Evolutionary conservation across 2,888 invertebrate genomes (phyloP).

Genomic region (Gonocerus acuteangulatus): DNA sequence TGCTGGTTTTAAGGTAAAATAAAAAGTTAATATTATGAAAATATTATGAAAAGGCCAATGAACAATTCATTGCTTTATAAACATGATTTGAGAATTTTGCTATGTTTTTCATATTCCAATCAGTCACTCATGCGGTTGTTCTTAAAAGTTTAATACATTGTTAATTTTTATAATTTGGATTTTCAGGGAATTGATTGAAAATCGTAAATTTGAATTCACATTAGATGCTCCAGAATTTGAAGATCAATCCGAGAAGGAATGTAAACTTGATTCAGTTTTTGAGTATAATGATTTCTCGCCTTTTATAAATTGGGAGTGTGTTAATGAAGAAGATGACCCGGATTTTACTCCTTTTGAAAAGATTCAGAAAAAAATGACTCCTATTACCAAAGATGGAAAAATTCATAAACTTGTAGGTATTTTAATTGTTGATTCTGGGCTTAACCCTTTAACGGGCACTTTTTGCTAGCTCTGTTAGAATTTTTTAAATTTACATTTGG

Average conservation of each 20-base stretch:
- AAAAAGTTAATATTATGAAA: too few relatives aligned
- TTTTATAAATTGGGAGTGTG: slow-evolving; percentile 26
- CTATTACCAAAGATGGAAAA: slow-evolving; percentile 27
- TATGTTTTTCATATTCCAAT: too few relatives aligned
- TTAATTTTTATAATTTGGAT: too few relatives aligned
- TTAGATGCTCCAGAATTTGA: slow-evolving; percentile 9
- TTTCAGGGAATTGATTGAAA: slow-evolving; percentile 19
- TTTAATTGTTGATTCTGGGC: neutral
- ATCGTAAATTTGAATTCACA: slow-evolving; percentile 9
- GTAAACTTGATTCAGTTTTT: slow-evolving; percentile 8
- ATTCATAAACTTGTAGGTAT: slow-evolving; percentile 25
- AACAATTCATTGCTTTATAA: too few relatives aligned
- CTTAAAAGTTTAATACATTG: too few relatives aligned
- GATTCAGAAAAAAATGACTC: slow-evolving; percentile 24
- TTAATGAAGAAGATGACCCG: neutral
- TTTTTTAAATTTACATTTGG: too few relatives aligned
- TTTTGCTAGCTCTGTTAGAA: too few relatives aligned
- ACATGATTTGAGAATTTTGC: too few relatives aligned
- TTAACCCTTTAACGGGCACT: too few relatives aligned
- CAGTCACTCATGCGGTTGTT: too few relatives aligned
- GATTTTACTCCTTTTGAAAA: slow-evolving; percentile 15
- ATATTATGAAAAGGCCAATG: too few relatives aligned
- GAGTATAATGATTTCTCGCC: slow-evolving; percentile 23
- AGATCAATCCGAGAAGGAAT: neutral
- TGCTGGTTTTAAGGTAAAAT: too few relatives aligned